Conservation (phyloP, 1,140 invertebrate genomes). For the Caerostris darwini region DNA sequence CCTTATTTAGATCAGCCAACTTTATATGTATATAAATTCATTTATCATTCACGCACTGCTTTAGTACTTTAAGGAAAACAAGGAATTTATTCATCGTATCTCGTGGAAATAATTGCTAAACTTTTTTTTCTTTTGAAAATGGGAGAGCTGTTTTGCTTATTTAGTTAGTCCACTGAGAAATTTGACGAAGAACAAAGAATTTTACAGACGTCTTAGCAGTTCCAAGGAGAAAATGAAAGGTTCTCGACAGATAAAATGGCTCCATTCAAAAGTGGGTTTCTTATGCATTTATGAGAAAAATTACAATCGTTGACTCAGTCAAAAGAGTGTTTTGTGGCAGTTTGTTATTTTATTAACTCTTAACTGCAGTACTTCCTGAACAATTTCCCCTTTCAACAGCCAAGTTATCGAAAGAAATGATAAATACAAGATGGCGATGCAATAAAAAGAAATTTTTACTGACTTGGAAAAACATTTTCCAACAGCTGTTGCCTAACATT, state of each 20-base stretch:
- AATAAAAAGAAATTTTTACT: not conserved
- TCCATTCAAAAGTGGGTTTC: not conserved
- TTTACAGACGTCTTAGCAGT: not conserved
- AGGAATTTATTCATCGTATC: not conserved
- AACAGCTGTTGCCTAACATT: not conserved
- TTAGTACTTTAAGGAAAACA: not conserved
- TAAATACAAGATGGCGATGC: not conserved
- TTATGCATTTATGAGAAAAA: slow-evolving; percentile 21
- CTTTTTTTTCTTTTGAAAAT: not conserved
- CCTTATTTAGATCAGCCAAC: not conserved
- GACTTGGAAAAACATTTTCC: not conserved
- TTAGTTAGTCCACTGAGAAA: not conserved
- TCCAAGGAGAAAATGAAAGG: not conserved
- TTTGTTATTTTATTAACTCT: not conserved
- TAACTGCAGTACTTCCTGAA: not conserved
- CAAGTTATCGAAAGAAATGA: not conserved
- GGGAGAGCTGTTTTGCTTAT: not conserved
- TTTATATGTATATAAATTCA: not conserved
- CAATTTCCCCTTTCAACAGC: not conserved
- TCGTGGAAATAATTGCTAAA: not conserved
- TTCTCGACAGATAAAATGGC: not conserved
- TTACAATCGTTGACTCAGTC: not conserved
- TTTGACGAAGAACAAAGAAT: not conserved
- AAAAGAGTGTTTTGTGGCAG: slow-evolving; percentile 3
- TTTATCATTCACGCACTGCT: not conserved